These are phyloP conservation scores for Alces alces DNA, from an alignment of 2,113 vertebrate species.

Conservation along the genomic window DNA sequence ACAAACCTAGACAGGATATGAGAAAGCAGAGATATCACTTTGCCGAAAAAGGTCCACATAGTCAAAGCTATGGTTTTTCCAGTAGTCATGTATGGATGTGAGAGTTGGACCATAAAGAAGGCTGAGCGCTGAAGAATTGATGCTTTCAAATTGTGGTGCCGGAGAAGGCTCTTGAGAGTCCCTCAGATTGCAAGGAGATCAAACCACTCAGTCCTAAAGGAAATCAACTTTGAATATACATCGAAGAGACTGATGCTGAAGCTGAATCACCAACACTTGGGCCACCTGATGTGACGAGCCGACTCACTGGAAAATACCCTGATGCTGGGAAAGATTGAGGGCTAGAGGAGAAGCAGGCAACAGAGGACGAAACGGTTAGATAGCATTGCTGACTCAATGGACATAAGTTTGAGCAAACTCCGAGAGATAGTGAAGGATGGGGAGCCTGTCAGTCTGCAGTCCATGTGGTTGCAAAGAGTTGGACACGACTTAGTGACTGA, in stretches of 20 bases:
- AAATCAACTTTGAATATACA: background rate
- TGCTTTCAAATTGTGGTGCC: background rate
- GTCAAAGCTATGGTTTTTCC: background rate
- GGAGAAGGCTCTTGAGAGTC: background rate
- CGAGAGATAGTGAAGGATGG: fast-evolving
- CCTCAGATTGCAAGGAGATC: background rate
- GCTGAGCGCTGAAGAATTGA: background rate
- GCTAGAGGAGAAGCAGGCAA: background rate
- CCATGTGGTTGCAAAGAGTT: background rate
- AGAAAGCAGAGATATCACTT: background rate
- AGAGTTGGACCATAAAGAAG: background rate
- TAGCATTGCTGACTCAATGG: background rate
- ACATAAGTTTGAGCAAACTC: background rate
- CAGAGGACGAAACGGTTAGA: background rate
- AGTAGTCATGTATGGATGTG: background rate
- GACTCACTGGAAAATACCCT: background rate
- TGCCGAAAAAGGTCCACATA: background rate
- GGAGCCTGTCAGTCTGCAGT: background rate
- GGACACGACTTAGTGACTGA: background rate
- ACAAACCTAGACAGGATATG: background rate
- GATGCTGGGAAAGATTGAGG: background rate
- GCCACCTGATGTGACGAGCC: background rate
- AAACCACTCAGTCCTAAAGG: background rate
- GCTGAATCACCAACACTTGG: background rate
- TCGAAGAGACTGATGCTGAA: background rate